A percentile compares a stretch with the other conserved stretches of the same genome.
These are phyloP conservation scores for Betta splendens DNA, from an alignment of 2,797 vertebrate species.

Conservation along the genomic window DNA sequence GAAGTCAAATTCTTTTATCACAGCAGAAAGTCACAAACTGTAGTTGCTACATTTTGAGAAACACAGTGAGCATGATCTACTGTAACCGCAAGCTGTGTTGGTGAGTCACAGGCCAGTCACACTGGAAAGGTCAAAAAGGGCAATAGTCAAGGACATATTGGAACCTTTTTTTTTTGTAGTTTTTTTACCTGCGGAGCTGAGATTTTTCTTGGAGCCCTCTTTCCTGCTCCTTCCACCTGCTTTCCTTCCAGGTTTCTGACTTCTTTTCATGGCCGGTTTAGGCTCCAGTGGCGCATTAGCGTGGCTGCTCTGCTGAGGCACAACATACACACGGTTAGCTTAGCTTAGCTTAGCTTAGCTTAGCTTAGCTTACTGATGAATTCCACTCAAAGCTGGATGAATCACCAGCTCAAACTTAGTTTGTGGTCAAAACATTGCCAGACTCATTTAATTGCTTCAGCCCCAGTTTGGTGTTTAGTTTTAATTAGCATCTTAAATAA, in stretches of 20 bases:
- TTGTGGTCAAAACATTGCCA: neutral
- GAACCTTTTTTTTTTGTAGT: neutral
- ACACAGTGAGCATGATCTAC: neutral
- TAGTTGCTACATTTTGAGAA: constrained; percentile 12
- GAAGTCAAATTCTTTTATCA: constrained; percentile 19
- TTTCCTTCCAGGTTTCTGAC: constrained; percentile 86
- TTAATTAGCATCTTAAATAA: neutral
- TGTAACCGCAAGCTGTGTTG: neutral
- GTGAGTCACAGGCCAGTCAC: neutral
- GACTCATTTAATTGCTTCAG: neutral
- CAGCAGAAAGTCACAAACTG: neutral
- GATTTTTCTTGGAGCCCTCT: constrained; percentile 74
- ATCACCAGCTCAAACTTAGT: too few species aligned
- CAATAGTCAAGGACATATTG: too few species aligned
- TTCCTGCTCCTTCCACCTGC: constrained; percentile 70
- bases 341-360: too few species aligned
- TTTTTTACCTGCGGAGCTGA: constrained; percentile 52
- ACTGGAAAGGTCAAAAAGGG: neutral
- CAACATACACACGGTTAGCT: too few species aligned
- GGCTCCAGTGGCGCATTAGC: constrained; percentile 64
- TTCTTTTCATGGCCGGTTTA: constrained; percentile 79
- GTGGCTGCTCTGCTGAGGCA: constrained; percentile 71
- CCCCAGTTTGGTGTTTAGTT: neutral
- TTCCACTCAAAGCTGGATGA: too few species aligned
- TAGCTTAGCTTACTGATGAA: too few species aligned